Evolutionary conservation across 92 coral and sea anemone species (phyloP), one percentile per base, ranked within the genome.

Genomic region (Phenganax stokvisi): DNA sequence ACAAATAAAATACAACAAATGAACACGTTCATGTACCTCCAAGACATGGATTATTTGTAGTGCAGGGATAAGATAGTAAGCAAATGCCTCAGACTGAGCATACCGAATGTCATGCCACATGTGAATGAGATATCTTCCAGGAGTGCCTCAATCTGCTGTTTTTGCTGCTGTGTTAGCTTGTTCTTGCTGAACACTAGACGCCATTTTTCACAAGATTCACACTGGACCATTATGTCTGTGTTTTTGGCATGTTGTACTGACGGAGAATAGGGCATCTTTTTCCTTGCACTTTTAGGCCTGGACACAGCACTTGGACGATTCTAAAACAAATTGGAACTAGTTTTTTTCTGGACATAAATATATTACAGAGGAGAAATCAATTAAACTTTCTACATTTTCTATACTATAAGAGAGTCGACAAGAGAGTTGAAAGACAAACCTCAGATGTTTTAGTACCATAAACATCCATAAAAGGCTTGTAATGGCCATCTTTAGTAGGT

Each of bases 401-500:
- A 68, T 68, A 44, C 13, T 6, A 68, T 44, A 28, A 44, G 7
- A 7, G 54, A 71, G 51, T 16, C 25, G 25, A 20, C 25, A 20
- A 20, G 25, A 20, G 25, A 20, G 25, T 20, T 20, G 25, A 20
- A 20, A 20, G 25, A 20, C 25, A 16, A 44, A 72, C 77, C 77
- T 72, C 77, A 29, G 74, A 12, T 1, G 77, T 72, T 54, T 72
- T 29, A 4, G 56, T 72, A 29, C 77, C 77, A 72, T 72, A 72
- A 72, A 72, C 77, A 51, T 17, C 77, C 56, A 3, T 10, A 72
- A 72, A 72, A 9, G 72, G 72, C 53, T 73, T 71, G 55, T 81
- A 81, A 75, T 81, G 85, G 51, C 68, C 85, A 81, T 81, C 78
- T 15, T 60, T 78, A 31, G 85, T 55, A 13, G 54, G 77, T 12